Percentiles rank a stretch among this genome's conserved stretches.
Conservation (phyloP, 1,140 invertebrate genomes). For the Nasonia giraulti region DNA sequence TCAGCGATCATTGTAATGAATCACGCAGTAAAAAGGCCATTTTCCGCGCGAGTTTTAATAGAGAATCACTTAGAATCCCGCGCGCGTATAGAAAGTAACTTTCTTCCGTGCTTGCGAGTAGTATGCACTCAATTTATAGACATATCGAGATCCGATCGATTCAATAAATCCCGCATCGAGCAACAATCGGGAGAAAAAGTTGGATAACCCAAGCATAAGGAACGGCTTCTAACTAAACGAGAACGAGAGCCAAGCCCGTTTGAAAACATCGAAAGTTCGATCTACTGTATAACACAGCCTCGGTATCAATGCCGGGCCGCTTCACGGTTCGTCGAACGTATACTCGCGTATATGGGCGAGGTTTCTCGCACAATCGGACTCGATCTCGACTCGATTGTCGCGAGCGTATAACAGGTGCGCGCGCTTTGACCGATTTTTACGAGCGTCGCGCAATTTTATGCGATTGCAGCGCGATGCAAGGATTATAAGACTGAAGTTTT, state of each 20-base stretch:
- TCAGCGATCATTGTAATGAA: conserved; percentile 8
- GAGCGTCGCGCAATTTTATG: not conserved
- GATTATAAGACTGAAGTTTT: not conserved
- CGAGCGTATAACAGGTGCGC: not conserved
- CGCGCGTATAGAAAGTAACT: not conserved
- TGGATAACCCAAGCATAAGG: no score
- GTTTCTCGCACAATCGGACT: not conserved
- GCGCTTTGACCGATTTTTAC: not conserved
- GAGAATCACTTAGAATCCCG: not conserved
- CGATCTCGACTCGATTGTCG: not conserved
- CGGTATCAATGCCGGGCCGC: not conserved
- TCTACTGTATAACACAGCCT: not conserved
- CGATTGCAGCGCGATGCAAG: not conserved
- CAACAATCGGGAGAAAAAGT: not conserved
- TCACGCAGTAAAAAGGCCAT: not conserved
- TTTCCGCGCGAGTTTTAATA: not conserved
- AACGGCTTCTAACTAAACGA: no score
- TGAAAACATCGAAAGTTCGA: not conserved
- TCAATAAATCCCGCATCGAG: not conserved
- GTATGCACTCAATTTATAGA: not conserved
- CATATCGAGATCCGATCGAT: not conserved
- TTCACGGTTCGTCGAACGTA: not conserved
- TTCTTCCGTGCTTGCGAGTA: not conserved
- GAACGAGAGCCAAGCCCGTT: not conserved
- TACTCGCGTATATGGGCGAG: not conserved